These are phyloP conservation scores for Cryptocephalus moraei DNA, from an alignment of 2,888 invertebrate species.

Conservation along the genomic window DNA sequence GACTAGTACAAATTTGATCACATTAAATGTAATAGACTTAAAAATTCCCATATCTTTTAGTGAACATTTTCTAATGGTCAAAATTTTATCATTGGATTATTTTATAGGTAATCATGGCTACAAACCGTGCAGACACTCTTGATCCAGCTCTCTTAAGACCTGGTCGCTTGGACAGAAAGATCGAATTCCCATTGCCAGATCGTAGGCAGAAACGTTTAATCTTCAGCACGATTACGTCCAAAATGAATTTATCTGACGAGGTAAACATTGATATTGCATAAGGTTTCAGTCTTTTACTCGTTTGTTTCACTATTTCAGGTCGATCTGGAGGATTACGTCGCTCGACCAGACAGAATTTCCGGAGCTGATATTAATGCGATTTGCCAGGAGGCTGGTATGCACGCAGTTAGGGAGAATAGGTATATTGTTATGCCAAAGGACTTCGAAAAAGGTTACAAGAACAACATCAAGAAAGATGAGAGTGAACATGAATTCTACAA, in stretches of 20 bases:
- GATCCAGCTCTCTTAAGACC: constrained; percentile 95
- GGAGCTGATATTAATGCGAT: constrained; percentile 99
- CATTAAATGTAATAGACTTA: too few species aligned
- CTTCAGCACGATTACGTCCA: constrained; percentile 94
- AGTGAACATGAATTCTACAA: constrained; percentile 99
- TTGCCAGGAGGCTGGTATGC: constrained; percentile 99
- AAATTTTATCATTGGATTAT: background rate
- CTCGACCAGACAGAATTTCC: constrained; percentile 95
- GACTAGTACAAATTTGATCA: too few species aligned
- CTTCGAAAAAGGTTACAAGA: constrained; percentile 99
- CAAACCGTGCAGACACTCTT: constrained; percentile 93
- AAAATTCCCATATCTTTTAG: too few species aligned
- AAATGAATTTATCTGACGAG: constrained; percentile 97
- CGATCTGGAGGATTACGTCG: constrained; percentile 97
- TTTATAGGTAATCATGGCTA: constrained; percentile 75
- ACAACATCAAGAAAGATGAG: constrained; percentile 98
- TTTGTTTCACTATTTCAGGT: constrained; percentile 43
- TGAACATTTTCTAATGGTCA: too few species aligned
- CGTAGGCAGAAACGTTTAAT: constrained; percentile 86
- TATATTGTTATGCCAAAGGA: constrained; percentile 98
- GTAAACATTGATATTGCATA: constrained; percentile 16
- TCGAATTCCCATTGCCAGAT: constrained; percentile 97
- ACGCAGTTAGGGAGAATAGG: constrained; percentile 97
- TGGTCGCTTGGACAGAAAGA: constrained; percentile 95
- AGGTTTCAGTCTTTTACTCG: background rate